Conservation (phyloP, 92 coral and sea anemone genomes). For the Epizoanthus rinbou region DNA sequence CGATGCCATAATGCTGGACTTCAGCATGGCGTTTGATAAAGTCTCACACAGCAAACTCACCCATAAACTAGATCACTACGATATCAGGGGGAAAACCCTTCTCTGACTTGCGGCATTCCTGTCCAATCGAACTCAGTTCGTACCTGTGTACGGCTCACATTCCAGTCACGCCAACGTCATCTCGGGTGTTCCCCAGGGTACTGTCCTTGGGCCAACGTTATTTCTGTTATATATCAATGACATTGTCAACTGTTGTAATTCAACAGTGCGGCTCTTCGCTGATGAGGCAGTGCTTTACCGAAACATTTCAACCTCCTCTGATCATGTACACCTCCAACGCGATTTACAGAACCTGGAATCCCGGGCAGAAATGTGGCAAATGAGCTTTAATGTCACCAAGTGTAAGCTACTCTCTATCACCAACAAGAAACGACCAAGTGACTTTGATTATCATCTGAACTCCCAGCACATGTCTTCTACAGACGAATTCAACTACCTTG, state of each 20-base stretch:
- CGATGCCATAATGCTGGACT: background rate
- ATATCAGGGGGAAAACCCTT: background rate
- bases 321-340: background rate
- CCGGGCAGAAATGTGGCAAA: background rate
- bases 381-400: slow-evolving; percentile 5
- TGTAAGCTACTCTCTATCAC: too few relatives aligned
- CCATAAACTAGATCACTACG: background rate
- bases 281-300: background rate
- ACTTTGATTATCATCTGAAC: too few relatives aligned
- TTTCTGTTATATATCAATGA: background rate
- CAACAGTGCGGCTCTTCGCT: background rate
- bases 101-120: background rate
- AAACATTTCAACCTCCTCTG: background rate
- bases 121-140: background rate
- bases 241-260: background rate
- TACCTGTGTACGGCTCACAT: background rate
- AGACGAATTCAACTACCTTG: too few relatives aligned
- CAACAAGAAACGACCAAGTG: too few relatives aligned
- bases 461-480: too few relatives aligned
- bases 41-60: background rate
- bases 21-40: background rate
- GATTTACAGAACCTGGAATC: background rate
- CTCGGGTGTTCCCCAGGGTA: too few relatives aligned
- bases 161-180: background rate
- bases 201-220: too few relatives aligned